Base-by-base conservation (phyloP, 2,113 vertebrate species). In the Entomyzon cyanotis region DNA sequence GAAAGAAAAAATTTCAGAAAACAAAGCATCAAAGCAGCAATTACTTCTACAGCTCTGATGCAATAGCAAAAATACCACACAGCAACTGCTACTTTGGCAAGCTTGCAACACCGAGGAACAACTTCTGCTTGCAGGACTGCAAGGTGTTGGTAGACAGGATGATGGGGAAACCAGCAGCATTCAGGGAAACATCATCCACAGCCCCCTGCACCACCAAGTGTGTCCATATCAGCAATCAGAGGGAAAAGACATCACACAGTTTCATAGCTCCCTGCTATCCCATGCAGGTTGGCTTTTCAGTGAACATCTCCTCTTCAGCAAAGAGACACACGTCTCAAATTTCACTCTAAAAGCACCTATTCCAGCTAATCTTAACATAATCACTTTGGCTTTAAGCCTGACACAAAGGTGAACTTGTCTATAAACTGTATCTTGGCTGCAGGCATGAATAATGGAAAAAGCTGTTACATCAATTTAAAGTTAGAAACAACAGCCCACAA, bases 161-260 rank as follows among this genome's bases (percentile, higher is more conserved):
- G 24, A 82, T 0, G 74, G 27, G 27, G 60, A 86, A 56, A 75
- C 7, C 19, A 67, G 17, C n/a, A 89, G 41, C 41, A 15, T 23
- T 60, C 19, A 49, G 39, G 76, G 27, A 83, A 77, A 42, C 50
- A 33, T 19, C 24, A 81, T 27, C 28, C 59, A 28, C 0, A 1
- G 41, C 28, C 70, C 21, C 39, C 68, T 50, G 17, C 13, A 71
- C 16, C 63, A 58, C 15, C 21, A 50, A n/a, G 17, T 3, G 10
- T 8, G 7, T 37, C 84, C 9, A 0, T 4, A 56, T 1, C 23
- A 16, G n/a, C 3, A 10, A 35, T 14, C n/a, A 46, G 25, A 85
- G 16, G 37, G 12, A 75, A 41, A 81, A 70, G 42, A 12, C 33
- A 53, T 12, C 3, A 1, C 18, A 27, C 21, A 11, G 25, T 4